These are phyloP conservation scores for Ecdyonurus torrentis DNA, from an alignment of 2,888 invertebrate species.

Conservation along the genomic window DNA sequence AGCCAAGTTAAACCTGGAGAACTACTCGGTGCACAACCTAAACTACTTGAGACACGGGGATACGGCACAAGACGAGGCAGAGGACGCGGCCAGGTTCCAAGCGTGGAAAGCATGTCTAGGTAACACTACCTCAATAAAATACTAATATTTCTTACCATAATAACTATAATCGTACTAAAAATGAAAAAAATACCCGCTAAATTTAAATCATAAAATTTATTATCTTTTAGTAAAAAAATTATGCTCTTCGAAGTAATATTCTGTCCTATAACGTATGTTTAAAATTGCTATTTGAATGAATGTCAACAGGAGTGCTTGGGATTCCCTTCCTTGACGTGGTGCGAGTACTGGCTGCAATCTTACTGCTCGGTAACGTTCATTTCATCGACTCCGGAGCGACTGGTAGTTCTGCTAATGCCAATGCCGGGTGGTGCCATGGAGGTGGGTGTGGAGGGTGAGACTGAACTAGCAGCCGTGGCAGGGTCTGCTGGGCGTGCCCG, in stretches of 20 bases:
- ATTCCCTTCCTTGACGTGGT: constrained; percentile 91
- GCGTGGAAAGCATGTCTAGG: constrained; percentile 83
- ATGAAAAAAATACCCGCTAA: not conserved
- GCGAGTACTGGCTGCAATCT: constrained; percentile 74
- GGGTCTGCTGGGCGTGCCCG: constrained; percentile 63
- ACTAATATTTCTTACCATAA: not conserved
- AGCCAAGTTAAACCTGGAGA: constrained; percentile 73
- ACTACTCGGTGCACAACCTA: constrained; percentile 64
- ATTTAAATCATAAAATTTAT: constrained; percentile 4
- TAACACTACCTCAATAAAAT: constrained; percentile 15
- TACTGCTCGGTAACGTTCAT: constrained; percentile 81
- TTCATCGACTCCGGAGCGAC: constrained; percentile 44
- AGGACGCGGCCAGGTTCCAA: constrained; percentile 62
- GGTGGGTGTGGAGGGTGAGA: constrained; percentile 28
- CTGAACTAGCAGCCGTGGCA: constrained; percentile 73
- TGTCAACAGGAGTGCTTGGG: constrained; percentile 50
- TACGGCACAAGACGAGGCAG: constrained; percentile 49
- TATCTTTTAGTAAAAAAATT: not conserved
- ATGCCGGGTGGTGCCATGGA: not conserved
- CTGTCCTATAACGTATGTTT: not conserved
- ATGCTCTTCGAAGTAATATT: not conserved
- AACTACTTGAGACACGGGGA: constrained; percentile 65
- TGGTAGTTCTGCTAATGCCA: not conserved
- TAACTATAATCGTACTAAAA: not conserved
- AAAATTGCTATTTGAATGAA: not conserved